phyloP scores from a whole-genome alignment of 30 jellyfish, hydroid and myxozoan genomes.

The Aurelia sp. region DNA sequence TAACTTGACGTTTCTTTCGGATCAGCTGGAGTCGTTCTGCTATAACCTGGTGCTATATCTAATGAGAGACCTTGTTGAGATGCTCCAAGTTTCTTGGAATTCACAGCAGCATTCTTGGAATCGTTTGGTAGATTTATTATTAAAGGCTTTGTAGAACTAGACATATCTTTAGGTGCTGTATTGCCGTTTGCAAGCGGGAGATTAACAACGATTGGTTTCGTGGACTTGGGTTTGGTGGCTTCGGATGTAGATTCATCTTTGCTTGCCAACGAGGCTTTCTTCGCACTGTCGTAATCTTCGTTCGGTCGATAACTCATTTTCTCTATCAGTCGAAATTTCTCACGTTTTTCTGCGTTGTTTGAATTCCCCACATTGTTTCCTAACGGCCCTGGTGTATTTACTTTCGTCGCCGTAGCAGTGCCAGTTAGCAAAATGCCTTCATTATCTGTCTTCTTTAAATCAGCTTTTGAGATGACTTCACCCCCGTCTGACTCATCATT shows the following conservation, averaged over 20 bases:
- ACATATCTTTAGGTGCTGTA: not conserved
- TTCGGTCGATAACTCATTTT: slow-evolving; percentile 62
- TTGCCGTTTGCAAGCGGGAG: slow-evolving; percentile 52
- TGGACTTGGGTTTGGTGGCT: not conserved
- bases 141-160: not conserved
- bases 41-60: slow-evolving; percentile 27
- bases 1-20: slow-evolving; percentile 72
- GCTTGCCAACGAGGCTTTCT: not conserved
- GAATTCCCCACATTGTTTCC: not conserved
- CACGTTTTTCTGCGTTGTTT: not conserved
- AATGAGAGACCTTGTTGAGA: slow-evolving; percentile 54
- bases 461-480: slow-evolving; percentile 16
- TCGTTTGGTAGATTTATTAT: not conserved
- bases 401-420: slow-evolving; percentile 33
- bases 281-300: slow-evolving; percentile 24
- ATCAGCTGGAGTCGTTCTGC: slow-evolving; percentile 34
- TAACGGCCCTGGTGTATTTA: not conserved
- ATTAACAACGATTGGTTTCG: slow-evolving; percentile 46
- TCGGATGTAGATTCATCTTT: not conserved
- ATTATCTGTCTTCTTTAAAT: not conserved
- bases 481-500: slow-evolving; percentile 74
- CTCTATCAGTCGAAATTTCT: slow-evolving; percentile 45
- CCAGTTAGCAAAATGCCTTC: slow-evolving; percentile 7
- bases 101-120: too few species aligned
- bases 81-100: not conserved